phyloP scores from a whole-genome alignment of 2,888 invertebrate genomes.

The Lordiphosa andalusiaca region DNA sequence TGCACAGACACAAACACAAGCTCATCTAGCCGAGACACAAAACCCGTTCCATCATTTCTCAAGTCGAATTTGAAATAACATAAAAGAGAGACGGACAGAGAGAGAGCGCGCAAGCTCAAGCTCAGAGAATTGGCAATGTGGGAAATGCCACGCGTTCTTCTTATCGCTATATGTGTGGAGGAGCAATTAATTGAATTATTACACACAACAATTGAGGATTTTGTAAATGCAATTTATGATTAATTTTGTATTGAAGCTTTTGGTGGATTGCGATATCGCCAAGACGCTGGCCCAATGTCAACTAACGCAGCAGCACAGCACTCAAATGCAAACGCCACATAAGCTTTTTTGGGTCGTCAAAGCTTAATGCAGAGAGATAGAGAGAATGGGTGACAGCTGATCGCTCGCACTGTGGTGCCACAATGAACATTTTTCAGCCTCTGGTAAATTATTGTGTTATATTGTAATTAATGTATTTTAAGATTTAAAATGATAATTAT shows the following conservation, averaged over 20 bases:
- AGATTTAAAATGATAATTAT: too few relatives aligned
- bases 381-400: background rate
- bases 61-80: slow-evolving; percentile 14
- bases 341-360: slow-evolving; percentile 1
- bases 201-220: background rate
- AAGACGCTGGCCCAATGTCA: slow-evolving; percentile 7
- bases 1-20: slow-evolving; percentile 1
- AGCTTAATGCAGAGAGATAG: background rate
- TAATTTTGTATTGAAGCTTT: slow-evolving; percentile 2
- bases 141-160: slow-evolving; percentile 9
- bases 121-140: background rate
- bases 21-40: slow-evolving; percentile 1
- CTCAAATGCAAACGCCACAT: slow-evolving; percentile 2
- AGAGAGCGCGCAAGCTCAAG: slow-evolving; percentile 15
- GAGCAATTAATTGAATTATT: background rate
- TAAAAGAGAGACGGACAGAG: background rate
- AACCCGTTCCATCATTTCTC: slow-evolving; percentile 9
- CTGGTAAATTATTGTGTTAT: too few relatives aligned
- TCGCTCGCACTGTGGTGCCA: too few relatives aligned
- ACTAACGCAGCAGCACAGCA: slow-evolving; percentile 1
- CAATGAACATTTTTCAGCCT: too few relatives aligned
- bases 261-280: slow-evolving; percentile 1
- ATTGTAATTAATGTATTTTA: too few relatives aligned
- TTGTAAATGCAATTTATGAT: background rate
- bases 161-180: background rate